Base-by-base conservation (phyloP, 2,113 vertebrate species). In the Oreochromis niloticus region DNA sequence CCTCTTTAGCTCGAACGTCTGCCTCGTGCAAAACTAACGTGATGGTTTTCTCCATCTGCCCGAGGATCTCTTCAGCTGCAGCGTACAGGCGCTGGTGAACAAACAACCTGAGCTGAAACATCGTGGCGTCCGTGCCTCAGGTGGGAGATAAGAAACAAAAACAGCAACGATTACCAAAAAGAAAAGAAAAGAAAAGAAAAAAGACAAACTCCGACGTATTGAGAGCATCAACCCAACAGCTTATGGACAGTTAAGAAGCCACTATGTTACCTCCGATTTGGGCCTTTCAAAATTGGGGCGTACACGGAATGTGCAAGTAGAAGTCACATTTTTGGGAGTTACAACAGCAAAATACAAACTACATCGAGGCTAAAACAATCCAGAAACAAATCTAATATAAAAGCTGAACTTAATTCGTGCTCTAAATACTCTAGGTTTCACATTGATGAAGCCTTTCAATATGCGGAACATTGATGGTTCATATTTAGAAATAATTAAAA, bases 31-130 rank as follows among this genome's bases (percentile, higher is more conserved):
- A 3, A 36, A 89, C 87, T 46, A 89, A 54, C 43, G 63, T 90
- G 6, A 92, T 71, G 80, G 86, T 85, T 57, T 84, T 91, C 48
- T 91, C 83, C 83, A 46, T 43, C 41, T 73, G 22, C 9, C 68
- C 14, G 68, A 73, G 68, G 68, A 73, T 73, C 68, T 73, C 41
- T 46, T 46, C 14, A 27, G 41, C 14, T 48, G 68, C 68, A 30
- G 22, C 68, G 14, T 46, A 73, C 41, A 73, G 41, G 22, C 68
- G 41, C 41, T 73, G 68, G 41, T 73, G 68, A 73, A 30, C n/a
- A 3, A 73, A 73, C 68, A 1, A 46, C 41, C 68, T 46, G 22
- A 73, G 41, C 68, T 73, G 41, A 73, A 46, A 73, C 68, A 46
- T 73, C 41, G 22, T 46, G 39, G 68, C 5, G 3, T 73, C 68